Evolutionary conservation across 2,888 invertebrate genomes (phyloP), one percentile per base, ranked within the genome.

Genomic region (Tortricodes alternella): DNA sequence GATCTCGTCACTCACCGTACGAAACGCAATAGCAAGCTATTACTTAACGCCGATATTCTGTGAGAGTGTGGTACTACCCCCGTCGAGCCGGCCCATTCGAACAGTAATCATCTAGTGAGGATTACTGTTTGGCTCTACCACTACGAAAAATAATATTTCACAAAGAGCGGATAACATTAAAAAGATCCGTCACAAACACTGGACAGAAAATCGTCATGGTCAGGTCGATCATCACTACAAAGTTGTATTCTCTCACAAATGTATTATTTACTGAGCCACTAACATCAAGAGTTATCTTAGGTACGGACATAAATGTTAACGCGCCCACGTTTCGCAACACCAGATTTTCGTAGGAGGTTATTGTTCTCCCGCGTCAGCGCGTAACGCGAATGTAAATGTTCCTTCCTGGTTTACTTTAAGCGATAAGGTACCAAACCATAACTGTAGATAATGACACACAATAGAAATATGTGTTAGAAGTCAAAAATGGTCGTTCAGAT

Each of bases 321-420:
- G 46, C 69, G 66, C 71, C 66, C 66, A 72, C 71, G 66, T 51
- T 61, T 59, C 46, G 55, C 56, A 56, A 61, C 60, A 58, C 58
- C 53, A 59, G 58, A 67, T 55, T 61, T 64, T 70, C 65, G 69
- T 73, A 58, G 66, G 74, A 70, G 74, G 70, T 71, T 74, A 76
- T 79, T 78, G 74, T 78, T 76, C 70, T 60, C 62, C 62, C 67
- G 23, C 23, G 27, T 35, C 43, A n/a, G 6, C 16, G 34, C 27
- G 43, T 59, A 39, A 55, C 49, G 37, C 29, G 53, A 35, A 29
- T 18, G 49, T 53, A 37, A 46, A 43, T 34, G 44, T 59, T 49
- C 15, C 21, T 38, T 52, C 27, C 50, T 37, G 37, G 27, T 50
- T 44, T 18, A 24, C 19, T 34, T 21, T 44, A 29, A 32, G 38